Conservation (phyloP, 2,797 vertebrate species). For the Pogoniulus pusillus region DNA sequence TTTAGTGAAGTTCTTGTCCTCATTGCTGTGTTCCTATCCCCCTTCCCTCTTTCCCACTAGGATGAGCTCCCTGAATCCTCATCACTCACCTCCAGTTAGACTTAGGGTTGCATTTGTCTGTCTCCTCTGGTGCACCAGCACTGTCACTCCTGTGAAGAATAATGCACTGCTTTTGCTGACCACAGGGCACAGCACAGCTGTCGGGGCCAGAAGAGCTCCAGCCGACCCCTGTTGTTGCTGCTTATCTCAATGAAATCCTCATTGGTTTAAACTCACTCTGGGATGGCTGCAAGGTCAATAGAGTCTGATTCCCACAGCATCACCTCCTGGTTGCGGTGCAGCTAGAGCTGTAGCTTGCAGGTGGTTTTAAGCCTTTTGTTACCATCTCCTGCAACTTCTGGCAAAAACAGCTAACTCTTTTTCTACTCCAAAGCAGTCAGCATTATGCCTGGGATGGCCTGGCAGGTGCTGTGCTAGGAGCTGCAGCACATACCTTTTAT, state of each 20-base stretch:
- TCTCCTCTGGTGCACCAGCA: too few relatives aligned
- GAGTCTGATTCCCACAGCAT: background rate
- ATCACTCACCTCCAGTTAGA: too few relatives aligned
- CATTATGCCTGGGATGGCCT: background rate
- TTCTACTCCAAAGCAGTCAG: accelerated
- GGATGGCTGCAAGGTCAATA: background rate
- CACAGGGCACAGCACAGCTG: too few relatives aligned
- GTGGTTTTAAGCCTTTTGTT: background rate
- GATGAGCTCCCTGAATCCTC: too few relatives aligned
- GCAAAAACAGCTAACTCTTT: background rate
- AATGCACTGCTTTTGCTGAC: too few relatives aligned
- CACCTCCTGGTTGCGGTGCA: background rate
- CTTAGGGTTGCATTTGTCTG: too few relatives aligned
- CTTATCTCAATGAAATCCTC: too few relatives aligned
- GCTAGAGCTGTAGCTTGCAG: background rate
- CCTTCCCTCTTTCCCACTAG: background rate
- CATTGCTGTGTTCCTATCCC: background rate
- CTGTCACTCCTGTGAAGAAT: too few relatives aligned
- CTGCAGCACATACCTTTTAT: too few relatives aligned
- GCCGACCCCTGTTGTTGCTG: too few relatives aligned
- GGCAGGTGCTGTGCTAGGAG: background rate
- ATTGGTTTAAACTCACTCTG: too few relatives aligned
- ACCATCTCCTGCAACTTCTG: background rate
- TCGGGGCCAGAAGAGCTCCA: too few relatives aligned
- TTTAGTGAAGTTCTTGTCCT: background rate